phyloP scores from a whole-genome alignment of 2,888 invertebrate species.

The Cheilosia variabilis region DNA sequence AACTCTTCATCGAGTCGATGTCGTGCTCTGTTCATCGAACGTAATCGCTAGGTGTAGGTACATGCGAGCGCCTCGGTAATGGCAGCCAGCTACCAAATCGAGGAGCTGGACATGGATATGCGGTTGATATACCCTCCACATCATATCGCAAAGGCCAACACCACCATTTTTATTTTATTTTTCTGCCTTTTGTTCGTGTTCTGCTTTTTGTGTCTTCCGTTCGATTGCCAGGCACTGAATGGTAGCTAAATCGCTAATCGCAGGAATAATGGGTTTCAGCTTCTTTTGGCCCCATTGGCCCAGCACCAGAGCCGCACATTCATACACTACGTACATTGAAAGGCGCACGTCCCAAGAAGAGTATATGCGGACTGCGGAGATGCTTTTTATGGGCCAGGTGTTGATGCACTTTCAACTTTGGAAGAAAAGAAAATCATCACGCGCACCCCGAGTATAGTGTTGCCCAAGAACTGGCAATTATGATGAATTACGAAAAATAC shows the following conservation, averaged over 20 bases:
- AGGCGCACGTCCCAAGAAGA: constrained; percentile 55
- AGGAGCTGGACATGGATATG: constrained; percentile 57
- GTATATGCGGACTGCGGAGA: constrained; percentile 26
- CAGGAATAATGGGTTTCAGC: constrained; percentile 74
- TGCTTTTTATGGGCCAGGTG: constrained; percentile 71
- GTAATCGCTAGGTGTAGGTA: constrained; percentile 29
- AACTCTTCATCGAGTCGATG: constrained; percentile 60
- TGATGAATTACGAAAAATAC: constrained; percentile 70
- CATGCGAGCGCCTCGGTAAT: constrained; percentile 46
- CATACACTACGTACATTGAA: constrained; percentile 7
- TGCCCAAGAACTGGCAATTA: constrained; percentile 72
- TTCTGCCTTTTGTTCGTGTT: not conserved
- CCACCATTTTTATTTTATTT: constrained; percentile 40
- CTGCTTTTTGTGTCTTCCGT: constrained; percentile 39
- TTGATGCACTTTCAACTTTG: constrained; percentile 75
- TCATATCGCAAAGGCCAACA: constrained; percentile 39
- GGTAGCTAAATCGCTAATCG: constrained; percentile 74
- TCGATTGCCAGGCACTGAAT: constrained; percentile 53
- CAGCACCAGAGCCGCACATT: not conserved
- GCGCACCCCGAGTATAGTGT: constrained; percentile 53
- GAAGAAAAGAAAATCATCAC: constrained; percentile 62
- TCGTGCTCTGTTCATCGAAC: constrained; percentile 62
- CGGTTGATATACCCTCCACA: constrained; percentile 51
- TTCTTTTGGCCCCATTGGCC: constrained; percentile 60
- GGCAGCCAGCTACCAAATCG: constrained; percentile 39